Evolutionary conservation across 1,140 invertebrate species (phyloP).

Genomic region (Cherax destructor): DNA sequence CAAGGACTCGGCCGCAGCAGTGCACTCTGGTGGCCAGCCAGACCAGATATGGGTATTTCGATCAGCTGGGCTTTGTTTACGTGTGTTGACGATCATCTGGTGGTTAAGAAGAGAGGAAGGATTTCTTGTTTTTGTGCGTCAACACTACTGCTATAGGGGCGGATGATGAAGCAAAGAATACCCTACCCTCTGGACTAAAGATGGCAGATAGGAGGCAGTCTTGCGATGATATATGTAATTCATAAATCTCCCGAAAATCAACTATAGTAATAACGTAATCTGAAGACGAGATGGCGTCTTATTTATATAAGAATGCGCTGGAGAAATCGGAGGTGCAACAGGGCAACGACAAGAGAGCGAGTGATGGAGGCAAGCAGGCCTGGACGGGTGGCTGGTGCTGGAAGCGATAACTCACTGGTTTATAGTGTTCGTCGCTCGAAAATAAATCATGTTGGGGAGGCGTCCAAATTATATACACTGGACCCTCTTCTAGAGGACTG

Average conservation of each 20-base stretch:
- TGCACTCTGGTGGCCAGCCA: conserved; percentile 2
- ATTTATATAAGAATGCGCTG: too few species aligned
- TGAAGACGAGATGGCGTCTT: too few species aligned
- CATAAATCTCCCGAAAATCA: too few species aligned
- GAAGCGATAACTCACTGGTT: conserved; percentile 41
- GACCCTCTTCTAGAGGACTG: conserved; percentile 10
- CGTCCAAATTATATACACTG: conserved; percentile 41
- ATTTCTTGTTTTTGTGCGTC: neutral
- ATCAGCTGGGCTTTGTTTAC: conserved; percentile 59
- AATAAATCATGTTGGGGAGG: conserved; percentile 40
- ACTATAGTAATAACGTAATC: too few species aligned
- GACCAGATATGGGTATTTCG: neutral
- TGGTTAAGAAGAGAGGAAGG: neutral
- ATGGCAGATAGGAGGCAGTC: too few species aligned
- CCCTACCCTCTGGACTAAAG: too few species aligned
- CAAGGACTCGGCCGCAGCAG: conserved; percentile 38
- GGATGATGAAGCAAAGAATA: neutral
- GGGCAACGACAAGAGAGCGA: neutral
- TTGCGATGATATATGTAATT: too few species aligned
- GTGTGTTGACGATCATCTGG: neutral
- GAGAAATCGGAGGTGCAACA: too few species aligned
- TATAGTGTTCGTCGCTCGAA: conserved; percentile 13
- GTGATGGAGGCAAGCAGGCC: conserved; percentile 7
- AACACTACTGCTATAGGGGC: neutral
- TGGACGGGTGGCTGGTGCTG: neutral